Base-by-base conservation (phyloP, 2,888 invertebrate genomes). In the Apamea anceps region DNA sequence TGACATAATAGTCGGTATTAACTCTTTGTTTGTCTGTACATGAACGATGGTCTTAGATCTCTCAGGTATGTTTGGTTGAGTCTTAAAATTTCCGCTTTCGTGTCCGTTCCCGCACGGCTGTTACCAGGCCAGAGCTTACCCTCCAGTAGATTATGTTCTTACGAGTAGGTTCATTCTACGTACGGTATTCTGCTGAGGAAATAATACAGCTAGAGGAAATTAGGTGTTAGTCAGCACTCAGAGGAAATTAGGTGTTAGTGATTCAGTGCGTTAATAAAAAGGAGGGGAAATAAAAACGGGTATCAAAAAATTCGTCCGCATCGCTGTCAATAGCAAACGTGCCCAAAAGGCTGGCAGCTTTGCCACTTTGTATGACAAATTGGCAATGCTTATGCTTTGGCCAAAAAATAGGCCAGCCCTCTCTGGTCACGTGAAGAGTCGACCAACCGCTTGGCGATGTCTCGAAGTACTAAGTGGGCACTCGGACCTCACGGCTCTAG, bases 31-130 rank as follows among this genome's bases (percentile, higher is more conserved):
- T 25, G 54, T 15, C 28, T 37, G 71, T 83, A 66, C 70, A 54
- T 32, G 48, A n/a, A 54, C 7, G 60, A 51, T 5, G 37, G 15
- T 63, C n/a, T n/a, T 37, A 79, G 65, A 73, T 51, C 66, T 72
- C 63, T 70, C 42, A 73, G 54, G 75, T 82, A 77, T 77, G 65
- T 85, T 82, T 66, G 67, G 63, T 45, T 57, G 42, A 70, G 77
- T 75, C 80, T 84, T 80, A 84, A 79, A 86, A 79, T 77, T 72
- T 79, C 72, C 84, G 67, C 68, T 28, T 72, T 62, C 72, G 32
- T 67, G 77, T 84, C 65, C 77, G 51, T 28, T 72, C 51, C 15
- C 62, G 70, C 57, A 60, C 18, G 42, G 74, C 62, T 71, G 75
- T 73, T 82, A 77, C 87, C 57, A 37, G 75, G 18, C 51, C 65